These are phyloP conservation scores for Siphlonurus alternatus DNA, from an alignment of 2,888 invertebrate genomes.

Conservation along the genomic window DNA sequence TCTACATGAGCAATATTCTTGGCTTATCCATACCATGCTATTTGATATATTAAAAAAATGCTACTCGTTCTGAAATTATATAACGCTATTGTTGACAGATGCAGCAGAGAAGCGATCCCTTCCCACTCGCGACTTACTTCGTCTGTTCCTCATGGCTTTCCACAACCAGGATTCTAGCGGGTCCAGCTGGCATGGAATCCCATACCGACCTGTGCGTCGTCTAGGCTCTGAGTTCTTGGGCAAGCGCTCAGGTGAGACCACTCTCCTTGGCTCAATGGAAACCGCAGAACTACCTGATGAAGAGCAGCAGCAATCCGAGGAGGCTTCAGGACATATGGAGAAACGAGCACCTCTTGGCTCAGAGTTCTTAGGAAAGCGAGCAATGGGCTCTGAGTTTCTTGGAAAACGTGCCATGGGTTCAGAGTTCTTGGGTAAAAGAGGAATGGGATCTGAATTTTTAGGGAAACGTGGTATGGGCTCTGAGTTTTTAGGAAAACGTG, in stretches of 20 bases:
- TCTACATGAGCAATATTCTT: no score
- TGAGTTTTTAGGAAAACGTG: constrained; percentile 13
- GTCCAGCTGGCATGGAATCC: background rate
- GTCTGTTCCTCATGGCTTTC: background rate
- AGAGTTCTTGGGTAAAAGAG: constrained; percentile 12
- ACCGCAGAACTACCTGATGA: constrained; percentile 5
- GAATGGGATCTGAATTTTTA: constrained; percentile 9
- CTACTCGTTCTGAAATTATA: no score
- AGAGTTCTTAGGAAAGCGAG: constrained; percentile 9
- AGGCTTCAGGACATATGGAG: background rate
- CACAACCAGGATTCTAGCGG: background rate
- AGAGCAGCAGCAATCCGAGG: background rate
- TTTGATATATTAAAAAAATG: no score
- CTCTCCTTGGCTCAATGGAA: constrained; percentile 7
- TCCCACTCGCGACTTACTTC: background rate
- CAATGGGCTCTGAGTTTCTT: constrained; percentile 9
- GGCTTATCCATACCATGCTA: no score
- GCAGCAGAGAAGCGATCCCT: background rate
- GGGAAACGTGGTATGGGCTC: constrained; percentile 8
- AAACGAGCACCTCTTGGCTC: constrained; percentile 4
- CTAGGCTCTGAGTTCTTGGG: constrained; percentile 12
- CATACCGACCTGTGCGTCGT: constrained; percentile 4
- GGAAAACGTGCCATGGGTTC: constrained; percentile 11
- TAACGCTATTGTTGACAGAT: no score
- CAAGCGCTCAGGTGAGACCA: constrained; percentile 8